Percentiles rank a stretch among this genome's conserved stretches.
Evolutionary conservation across 1,140 invertebrate species (phyloP).

Genomic region (Drosophila ogumai): DNA sequence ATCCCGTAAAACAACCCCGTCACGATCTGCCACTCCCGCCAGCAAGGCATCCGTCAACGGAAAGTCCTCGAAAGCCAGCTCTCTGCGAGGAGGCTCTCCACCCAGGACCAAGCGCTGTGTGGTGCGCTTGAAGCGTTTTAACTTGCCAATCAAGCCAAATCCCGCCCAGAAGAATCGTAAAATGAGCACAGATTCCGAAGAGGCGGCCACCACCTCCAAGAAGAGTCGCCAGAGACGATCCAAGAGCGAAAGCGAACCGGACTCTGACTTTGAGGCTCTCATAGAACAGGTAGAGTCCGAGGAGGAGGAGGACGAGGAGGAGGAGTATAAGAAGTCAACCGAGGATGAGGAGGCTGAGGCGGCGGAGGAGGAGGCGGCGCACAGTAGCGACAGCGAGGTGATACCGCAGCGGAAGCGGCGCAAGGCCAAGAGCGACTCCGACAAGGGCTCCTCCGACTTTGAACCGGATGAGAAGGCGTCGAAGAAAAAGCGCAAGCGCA

Average conservation of each 20-base stretch:
- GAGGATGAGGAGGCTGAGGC: conserved; percentile 16
- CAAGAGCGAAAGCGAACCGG: conserved; percentile 47
- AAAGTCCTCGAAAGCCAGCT: conserved; percentile 1
- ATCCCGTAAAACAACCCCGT: neutral
- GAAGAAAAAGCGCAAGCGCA: conserved; percentile 71
- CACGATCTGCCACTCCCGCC: neutral
- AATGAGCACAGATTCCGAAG: conserved; percentile 67
- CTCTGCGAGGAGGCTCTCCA: conserved; percentile 10
- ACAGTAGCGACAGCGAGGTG: conserved; percentile 76
- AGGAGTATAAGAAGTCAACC: conserved; percentile 9
- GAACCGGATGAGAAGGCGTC: conserved; percentile 65
- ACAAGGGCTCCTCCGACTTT: conserved; percentile 69
- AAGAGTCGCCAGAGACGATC: conserved; percentile 24
- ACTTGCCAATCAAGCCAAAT: conserved; percentile 18
- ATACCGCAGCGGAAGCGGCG: conserved; percentile 78
- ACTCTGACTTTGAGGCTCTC: conserved; percentile 57
- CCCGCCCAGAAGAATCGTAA: conserved; percentile 19
- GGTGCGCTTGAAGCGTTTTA: conserved; percentile 58
- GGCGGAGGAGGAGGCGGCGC: conserved; percentile 25
- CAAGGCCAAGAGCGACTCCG: conserved; percentile 57
- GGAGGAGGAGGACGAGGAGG: conserved; percentile 35
- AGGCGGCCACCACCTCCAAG: conserved; percentile 66
- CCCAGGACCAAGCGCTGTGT: conserved; percentile 40
- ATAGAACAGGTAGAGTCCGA: conserved; percentile 30
- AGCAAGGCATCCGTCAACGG: conserved; percentile 3